Base-by-base conservation (phyloP, 2,888 invertebrate genomes). In the Melanostoma mellinum region DNA sequence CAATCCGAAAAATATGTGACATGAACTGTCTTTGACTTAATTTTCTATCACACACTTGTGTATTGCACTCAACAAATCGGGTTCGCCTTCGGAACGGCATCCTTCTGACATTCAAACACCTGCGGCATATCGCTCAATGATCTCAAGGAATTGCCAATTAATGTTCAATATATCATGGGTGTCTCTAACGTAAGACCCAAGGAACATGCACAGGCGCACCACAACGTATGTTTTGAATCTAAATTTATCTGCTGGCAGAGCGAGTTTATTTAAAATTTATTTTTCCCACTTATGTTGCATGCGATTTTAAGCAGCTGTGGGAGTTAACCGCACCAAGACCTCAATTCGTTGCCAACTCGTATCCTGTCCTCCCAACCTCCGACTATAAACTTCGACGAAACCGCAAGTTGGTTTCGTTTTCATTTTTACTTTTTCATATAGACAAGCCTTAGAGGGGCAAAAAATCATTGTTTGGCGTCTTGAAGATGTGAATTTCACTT, bases 281-380 rank as follows among this genome's bases (percentile, higher is more conserved):
- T 38, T 60, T 60, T 71, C 56, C 50, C n/a, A 44, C 35, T 50
- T 58, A 71, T 36, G 38, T 63, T 58, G 69, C 33, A 68, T 78
- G 69, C 58, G 44, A 73, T 69, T 77, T 72, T 73, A 35, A 9
- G 44, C 68, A 73, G 78, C 56, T 74, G 84, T 84, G 84, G 84
- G 74, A 77, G 74, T 74, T 71, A 72, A 65, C 78, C 78, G 65
- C 63, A 33, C 78, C 74, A 71, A 73, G 46, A 79, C 65, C 82
- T 78, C 69, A 69, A 69, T 82, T 53, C 69, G 10, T 42, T 32
- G 32, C n/a, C 32, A 36, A 69, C 55, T 65, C 38, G 68, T 58
- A 67, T 71, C 36, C 50, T 50, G 48, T 63, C 71, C 75, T 48
- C 61, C 20, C 53, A 71, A 42, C 48, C 55, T 50, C 56, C 46